Evolutionary conservation across 2,113 vertebrate genomes (phyloP), one percentile per base, ranked within the genome.

Genomic region (Polyodon spathula): DNA sequence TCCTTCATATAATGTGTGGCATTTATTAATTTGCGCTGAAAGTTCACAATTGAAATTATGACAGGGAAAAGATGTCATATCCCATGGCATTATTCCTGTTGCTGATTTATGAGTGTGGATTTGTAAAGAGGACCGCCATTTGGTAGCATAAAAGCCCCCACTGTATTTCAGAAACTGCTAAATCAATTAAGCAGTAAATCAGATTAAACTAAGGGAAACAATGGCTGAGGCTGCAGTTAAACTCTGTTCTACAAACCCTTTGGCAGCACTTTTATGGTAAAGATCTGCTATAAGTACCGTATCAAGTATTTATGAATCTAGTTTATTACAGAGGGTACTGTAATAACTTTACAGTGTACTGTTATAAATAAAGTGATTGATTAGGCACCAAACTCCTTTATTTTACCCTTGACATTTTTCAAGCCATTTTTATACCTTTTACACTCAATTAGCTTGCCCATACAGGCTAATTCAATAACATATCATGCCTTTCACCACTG

Each of bases 171-270:
- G 56, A 63, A 73, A 37, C 56, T 40, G 52, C 58, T 75, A 61
- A 68, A 67, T 68, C 63, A 73, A 68, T 71, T 59, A 61, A 62
- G 40, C 39, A 66, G 61, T 69, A 73, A 72, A 69, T 68, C 66
- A 70, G 40, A 73, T 70, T 62, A 66, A 53, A 8, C 37, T 62
- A 48, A 42, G 37, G 51, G 37, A 68, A 66, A 39, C 51, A 40
- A 52, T 53, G 60, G 52, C 54, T 46, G 53, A 15, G 50, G 61
- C 16, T 4, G 48, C 16, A 43, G 44, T 65, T 57, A 62, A 61
- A 59, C 53, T 58, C 15, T 8, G 38, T 27, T 17, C 40, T 10
- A 15, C 12, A 58, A 52, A 37, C 55, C 54, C 8, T 37, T 37
- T 39, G 11, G 27, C 39, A 12, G 57, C 44, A 37, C 5, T 38